Evolutionary conservation across 2,888 invertebrate genomes (phyloP).

Genomic region (Trachelus troglodyta): DNA sequence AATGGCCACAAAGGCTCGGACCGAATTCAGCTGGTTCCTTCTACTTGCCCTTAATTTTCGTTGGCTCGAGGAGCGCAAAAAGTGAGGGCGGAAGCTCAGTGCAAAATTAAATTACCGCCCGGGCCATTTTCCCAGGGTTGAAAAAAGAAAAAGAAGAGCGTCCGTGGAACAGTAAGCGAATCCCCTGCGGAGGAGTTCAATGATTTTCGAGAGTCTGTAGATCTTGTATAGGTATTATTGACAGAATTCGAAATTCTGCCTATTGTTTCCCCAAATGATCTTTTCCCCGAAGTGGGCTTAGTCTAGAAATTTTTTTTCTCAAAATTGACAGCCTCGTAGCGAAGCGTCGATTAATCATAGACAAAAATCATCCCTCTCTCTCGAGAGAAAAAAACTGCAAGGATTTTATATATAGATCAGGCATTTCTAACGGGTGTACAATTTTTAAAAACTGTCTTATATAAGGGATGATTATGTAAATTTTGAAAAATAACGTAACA

Average conservation of each 20-base stretch:
- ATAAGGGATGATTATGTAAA: neutral
- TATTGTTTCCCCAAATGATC: slow-evolving; percentile 35
- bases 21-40: neutral
- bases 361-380: neutral
- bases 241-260: slow-evolving; percentile 15
- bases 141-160: slow-evolving; percentile 14
- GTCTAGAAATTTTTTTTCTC: neutral
- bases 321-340: neutral
- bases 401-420: neutral
- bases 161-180: slow-evolving; percentile 19
- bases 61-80: slow-evolving; percentile 15
- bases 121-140: slow-evolving; percentile 18
- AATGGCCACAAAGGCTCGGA: slow-evolving; percentile 6
- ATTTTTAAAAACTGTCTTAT: neutral
- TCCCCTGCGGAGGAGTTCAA: slow-evolving; percentile 15
- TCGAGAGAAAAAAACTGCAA: neutral
- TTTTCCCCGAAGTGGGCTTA: slow-evolving; percentile 21
- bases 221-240: slow-evolving; percentile 10
- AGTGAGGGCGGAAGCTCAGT: slow-evolving; percentile 24
- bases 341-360: slow-evolving; percentile 2
- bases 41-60: neutral
- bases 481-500: neutral
- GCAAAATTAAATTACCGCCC: slow-evolving; percentile 25
- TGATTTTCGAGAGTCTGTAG: neutral
- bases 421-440: neutral